Base-by-base conservation (phyloP, 2,888 invertebrate species). In the Lithophane leautieri region DNA sequence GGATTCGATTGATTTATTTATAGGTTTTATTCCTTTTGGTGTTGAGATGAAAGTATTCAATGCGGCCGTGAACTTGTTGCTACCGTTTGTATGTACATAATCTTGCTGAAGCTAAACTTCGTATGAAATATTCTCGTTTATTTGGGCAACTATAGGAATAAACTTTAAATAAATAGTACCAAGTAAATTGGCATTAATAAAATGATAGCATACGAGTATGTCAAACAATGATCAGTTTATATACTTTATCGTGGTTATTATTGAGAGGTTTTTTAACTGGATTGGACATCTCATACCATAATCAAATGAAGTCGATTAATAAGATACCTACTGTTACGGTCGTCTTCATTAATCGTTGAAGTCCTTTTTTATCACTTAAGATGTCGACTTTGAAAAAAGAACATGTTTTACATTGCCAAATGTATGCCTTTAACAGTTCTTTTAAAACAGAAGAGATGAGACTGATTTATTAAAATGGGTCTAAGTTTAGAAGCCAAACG, bases 31-130 rank as follows among this genome's bases (percentile, higher is more conserved):
- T 70, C 34, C 58, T 68, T 77, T 70, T 72, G 19, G 76, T 81
- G 52, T 70, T 61, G 66, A 63, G 71, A 76, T 84, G 66, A 81
- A 72, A 70, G 76, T 79, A 63, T 60, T 62, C 4, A 2, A 0
- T 47, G 4, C 19, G 76, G 60, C 81, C 81, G 7, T 82, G 81
- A 82, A 84, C 85, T 82, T 82, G 54, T 67, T 73, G 34, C n/a
- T 62, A 25, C 40, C 2, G n/a, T 62, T 52, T 44, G 1, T 34
- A 28, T 44, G 1, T 34, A 28, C 60, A 34, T 42, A 22, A 50
- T 58, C 6, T 65, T 28, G 4, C 9, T 47, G 22, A 47, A 63
- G 47, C 4, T 34, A 4, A 4, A 56, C 44, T 60, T 54, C 50
- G n/a, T 72, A 22, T 50, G 28, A 28, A 47, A 62, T 28, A 2